Evolutionary conservation across 2,888 invertebrate species (phyloP).

Genomic region (Penaeus monodon): DNA sequence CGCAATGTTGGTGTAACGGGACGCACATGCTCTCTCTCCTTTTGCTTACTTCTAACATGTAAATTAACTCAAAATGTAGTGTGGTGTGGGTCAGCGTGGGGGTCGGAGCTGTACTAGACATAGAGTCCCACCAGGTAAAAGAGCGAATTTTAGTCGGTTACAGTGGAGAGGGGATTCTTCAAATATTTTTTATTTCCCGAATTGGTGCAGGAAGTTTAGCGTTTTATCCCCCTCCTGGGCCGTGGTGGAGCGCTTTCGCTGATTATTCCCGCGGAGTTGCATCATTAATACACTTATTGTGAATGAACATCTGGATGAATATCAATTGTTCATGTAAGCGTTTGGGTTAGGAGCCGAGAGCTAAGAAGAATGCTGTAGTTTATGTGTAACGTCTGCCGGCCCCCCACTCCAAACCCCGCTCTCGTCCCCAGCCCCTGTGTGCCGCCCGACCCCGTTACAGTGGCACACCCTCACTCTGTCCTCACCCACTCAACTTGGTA

Average conservation of each 20-base stretch:
- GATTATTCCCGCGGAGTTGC: not conserved
- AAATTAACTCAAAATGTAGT: conserved; percentile 20
- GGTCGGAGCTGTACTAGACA: conserved; percentile 29
- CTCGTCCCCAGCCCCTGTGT: conserved; percentile 60
- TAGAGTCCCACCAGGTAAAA: conserved; percentile 37
- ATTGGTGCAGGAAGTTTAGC: conserved; percentile 58
- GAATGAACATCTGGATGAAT: conserved; percentile 52
- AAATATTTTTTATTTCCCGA: conserved; percentile 61
- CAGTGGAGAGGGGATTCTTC: conserved; percentile 57
- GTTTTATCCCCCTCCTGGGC: conserved; percentile 42
- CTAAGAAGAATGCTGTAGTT: conserved; percentile 64
- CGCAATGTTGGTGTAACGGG: conserved; percentile 58
- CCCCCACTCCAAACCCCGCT: conserved; percentile 62
- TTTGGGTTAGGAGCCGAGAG: conserved; percentile 62
- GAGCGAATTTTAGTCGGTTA: conserved; percentile 39
- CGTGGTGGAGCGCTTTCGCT: not conserved
- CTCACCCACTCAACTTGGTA: not conserved
- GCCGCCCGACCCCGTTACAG: conserved; percentile 53
- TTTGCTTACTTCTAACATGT: conserved; percentile 14
- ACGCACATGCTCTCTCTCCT: conserved; percentile 23
- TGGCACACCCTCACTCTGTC: conserved; percentile 41
- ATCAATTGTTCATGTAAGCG: conserved; percentile 63
- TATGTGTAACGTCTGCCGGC: conserved; percentile 64
- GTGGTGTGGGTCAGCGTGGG: conserved; percentile 38
- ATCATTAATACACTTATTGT: conserved; percentile 44